Percentiles rank a stretch among this genome's conserved stretches.
These are phyloP conservation scores for Istiophorus platypterus DNA, from an alignment of 2,113 vertebrate genomes.

Conservation along the genomic window DNA sequence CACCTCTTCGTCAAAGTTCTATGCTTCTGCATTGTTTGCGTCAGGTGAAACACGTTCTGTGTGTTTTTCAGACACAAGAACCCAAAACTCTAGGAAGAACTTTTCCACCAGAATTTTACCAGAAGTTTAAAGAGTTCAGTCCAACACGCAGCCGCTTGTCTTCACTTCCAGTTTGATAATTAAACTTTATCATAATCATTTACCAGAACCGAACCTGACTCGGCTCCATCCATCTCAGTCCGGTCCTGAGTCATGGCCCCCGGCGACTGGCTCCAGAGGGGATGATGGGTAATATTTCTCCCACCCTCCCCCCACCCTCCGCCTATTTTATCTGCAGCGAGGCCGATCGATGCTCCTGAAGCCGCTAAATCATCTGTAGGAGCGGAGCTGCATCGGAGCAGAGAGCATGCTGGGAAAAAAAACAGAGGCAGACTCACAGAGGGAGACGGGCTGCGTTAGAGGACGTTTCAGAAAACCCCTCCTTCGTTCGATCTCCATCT, in stretches of 20 bases:
- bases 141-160: background rate
- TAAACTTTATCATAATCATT: constrained; percentile 19
- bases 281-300: constrained; percentile 75
- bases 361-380: constrained; percentile 69
- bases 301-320: constrained; percentile 10
- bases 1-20: too few relatives aligned
- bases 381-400: constrained; percentile 50
- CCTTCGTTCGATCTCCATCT: too few relatives aligned
- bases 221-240: constrained; percentile 52
- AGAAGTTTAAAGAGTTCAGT: too few relatives aligned
- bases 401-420: constrained; percentile 69
- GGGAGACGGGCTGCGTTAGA: constrained; percentile 5
- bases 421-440: background rate
- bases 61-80: background rate
- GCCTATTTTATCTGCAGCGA: constrained; percentile 64
- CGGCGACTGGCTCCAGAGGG: constrained; percentile 37
- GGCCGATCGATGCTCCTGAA: constrained; percentile 71
- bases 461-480: background rate
- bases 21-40: too few relatives aligned
- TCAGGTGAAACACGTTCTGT: too few relatives aligned
- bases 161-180: background rate
- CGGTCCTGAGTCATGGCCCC: constrained; percentile 69
- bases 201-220: constrained; percentile 11
- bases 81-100: too few relatives aligned
- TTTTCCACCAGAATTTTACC: too few relatives aligned